phyloP scores from a whole-genome alignment of 2,113 vertebrate species.

The Melanerpes aurifrons region DNA sequence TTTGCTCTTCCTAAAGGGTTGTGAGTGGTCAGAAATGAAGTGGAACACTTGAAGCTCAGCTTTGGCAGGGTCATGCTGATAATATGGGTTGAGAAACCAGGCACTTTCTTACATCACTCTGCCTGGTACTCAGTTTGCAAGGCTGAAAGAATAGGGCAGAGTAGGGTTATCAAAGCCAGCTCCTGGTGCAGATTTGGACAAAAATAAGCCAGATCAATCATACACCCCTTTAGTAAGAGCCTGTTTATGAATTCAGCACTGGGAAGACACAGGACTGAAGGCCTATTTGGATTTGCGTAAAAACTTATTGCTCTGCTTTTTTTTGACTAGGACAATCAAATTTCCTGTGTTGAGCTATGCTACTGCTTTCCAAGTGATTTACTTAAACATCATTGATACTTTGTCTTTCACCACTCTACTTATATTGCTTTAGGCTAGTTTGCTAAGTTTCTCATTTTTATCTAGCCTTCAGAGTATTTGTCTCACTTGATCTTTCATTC shows the following conservation, averaged over 20 bases:
- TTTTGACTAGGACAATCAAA: neutral
- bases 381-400: neutral
- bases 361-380: neutral
- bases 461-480: neutral
- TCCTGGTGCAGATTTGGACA: neutral
- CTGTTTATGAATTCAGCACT: neutral
- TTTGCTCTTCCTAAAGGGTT: neutral
- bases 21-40: neutral
- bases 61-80: fast-evolving
- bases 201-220: neutral
- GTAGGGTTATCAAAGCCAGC: neutral
- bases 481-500: neutral
- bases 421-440: slow-evolving; percentile 1
- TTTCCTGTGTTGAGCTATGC: neutral
- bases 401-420: neutral
- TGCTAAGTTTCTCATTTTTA: neutral
- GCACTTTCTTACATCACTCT: fast-evolving
- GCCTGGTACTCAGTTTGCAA: neutral
- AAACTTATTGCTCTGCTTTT: neutral
- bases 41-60: neutral
- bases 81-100: neutral
- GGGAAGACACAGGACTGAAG: neutral
- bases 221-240: neutral
- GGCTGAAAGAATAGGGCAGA: neutral
- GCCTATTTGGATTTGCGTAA: neutral